These are phyloP conservation scores for Micromys minutus DNA, from an alignment of 2,113 vertebrate genomes.

Conservation along the genomic window DNA sequence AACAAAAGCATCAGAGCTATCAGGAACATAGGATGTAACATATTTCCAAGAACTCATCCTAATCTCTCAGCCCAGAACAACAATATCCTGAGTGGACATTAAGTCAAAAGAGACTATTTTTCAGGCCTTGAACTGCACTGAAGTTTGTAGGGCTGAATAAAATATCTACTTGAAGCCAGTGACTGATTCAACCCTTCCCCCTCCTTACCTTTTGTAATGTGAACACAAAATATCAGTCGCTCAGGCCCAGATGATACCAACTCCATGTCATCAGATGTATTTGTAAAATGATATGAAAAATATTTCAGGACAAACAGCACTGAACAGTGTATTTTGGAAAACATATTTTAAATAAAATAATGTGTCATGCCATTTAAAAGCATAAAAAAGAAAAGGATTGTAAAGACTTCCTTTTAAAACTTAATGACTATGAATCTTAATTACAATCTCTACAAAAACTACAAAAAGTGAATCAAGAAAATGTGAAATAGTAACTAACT, in stretches of 20 bases:
- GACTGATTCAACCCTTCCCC: not conserved
- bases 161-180: not conserved
- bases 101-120: not conserved
- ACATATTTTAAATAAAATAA: not conserved
- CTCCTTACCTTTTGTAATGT: not conserved
- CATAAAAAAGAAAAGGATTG: not conserved
- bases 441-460: constrained; percentile 82
- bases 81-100: not conserved
- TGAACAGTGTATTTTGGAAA: not conserved
- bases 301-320: not conserved
- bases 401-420: constrained; percentile 68
- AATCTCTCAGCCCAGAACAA: not conserved
- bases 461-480: constrained; percentile 72
- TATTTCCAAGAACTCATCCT: not conserved
- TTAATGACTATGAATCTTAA: constrained; percentile 75
- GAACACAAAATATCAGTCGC: not conserved
- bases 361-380: constrained; percentile 48
- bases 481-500: not conserved
- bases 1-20: not conserved
- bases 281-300: constrained; percentile 88
- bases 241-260: constrained; percentile 95
- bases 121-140: not conserved
- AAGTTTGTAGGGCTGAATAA: not conserved
- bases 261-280: constrained; percentile 93
- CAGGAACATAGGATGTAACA: not conserved